Evolutionary conservation across 1,140 invertebrate species (phyloP), one percentile per base, ranked within the genome.

Genomic region (Stegodyphus mimosarum): DNA sequence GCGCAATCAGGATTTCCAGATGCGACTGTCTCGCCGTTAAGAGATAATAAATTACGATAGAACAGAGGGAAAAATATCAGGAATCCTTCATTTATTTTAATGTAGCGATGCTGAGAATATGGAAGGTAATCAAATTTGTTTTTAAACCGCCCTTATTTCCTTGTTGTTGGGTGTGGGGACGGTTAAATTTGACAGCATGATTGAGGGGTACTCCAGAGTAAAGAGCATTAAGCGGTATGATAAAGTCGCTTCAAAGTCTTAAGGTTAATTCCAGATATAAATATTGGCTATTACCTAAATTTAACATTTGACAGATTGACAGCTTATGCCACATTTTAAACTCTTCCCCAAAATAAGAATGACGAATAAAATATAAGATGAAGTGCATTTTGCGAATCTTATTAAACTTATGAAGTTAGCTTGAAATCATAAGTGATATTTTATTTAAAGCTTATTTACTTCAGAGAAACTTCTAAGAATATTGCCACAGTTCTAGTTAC

Each of bases 221-320:
- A 77, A 77, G 63, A 51, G 64, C 75, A 77, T 77, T 77, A 77
- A 52, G 60, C 64, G n/a, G 60, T 51, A 63, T 77, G 75, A 77
- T 77, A 67, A 77, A 77, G 64, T 63, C 63, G 49, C 67, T 77
- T 51, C 63, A 15, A 77, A 77, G 75, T 66, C 75, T 77, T 77
- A 77, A 10, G 75, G 75, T 77, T 77, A 77, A 77, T 77, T 77
- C 75, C 48, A 63, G 60, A 48, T 63, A 77, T 77, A 77, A 77
- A 77, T 77, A 77, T 77, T 66, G 75, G 64, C 67, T 77, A 77
- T 77, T 77, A 77, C 75, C 75, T 48, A 77, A 77, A 77, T 77
- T 77, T 77, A 77, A 66, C 75, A 52, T 67, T 15, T 77, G 75
- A 77, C 75, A 77, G 75, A 33, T 52, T 77, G 75, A 66, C 75